A percentile compares a stretch with the other conserved stretches of the same genome.
These are phyloP conservation scores for Xyliphius kryptos DNA, from an alignment of 2,113 vertebrate genomes.

Conservation along the genomic window DNA sequence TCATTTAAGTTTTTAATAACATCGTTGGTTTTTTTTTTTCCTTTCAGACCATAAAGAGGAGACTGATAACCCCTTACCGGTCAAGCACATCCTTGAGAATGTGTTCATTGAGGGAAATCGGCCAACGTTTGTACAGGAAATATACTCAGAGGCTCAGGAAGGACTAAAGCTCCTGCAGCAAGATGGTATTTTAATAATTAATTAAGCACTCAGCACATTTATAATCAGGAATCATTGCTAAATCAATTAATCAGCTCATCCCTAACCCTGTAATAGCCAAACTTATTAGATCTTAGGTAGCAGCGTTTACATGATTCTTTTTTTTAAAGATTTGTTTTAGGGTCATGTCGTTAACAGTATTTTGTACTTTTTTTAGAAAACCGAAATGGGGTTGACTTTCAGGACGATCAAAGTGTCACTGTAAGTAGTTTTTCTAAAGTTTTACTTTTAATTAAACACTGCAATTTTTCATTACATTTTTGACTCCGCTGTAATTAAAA, in stretches of 20 bases:
- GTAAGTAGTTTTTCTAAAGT: slow-evolving; percentile 48
- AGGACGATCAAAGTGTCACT: slow-evolving; percentile 74
- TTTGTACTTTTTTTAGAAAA: slow-evolving; percentile 64
- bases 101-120: slow-evolving; percentile 81
- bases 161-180: slow-evolving; percentile 84
- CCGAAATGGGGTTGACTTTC: slow-evolving; percentile 70
- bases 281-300: too few species aligned
- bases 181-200: slow-evolving; percentile 66
- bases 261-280: too few species aligned
- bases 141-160: slow-evolving; percentile 84
- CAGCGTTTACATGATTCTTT: too few species aligned
- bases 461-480: too few species aligned
- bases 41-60: slow-evolving; percentile 55
- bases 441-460: neutral
- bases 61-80: slow-evolving; percentile 52
- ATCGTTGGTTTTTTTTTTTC: slow-evolving; percentile 6
- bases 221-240: too few species aligned
- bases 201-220: neutral
- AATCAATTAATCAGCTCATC: too few species aligned
- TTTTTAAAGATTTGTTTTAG: neutral
- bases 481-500: too few species aligned
- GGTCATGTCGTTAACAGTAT: slow-evolving; percentile 46
- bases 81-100: slow-evolving; percentile 74
- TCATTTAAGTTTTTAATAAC: neutral
- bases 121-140: slow-evolving; percentile 80